Evolutionary conservation across 2,888 invertebrate genomes (phyloP), one percentile per base, ranked within the genome.

Genomic region (Nephrotoma appendiculata): DNA sequence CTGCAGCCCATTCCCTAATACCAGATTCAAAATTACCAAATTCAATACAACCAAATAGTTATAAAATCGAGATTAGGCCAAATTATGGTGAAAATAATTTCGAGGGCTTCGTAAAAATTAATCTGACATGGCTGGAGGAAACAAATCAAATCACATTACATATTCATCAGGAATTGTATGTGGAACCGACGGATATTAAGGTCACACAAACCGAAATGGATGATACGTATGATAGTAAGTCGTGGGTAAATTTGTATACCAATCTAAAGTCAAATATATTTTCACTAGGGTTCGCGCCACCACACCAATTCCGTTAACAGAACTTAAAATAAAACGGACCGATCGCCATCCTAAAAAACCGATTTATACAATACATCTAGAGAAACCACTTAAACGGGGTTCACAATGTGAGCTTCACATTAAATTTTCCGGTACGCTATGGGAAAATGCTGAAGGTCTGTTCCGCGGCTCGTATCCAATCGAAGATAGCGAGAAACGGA

Each of bases 71-170:
- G 87, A 89, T 96, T 9, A 93, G 95, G 87, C 96, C 96, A 0
- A 94, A 94, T 87, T 91, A 95, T 0, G 94, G 93, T 52, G 94
- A 95, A 86, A 94, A 93, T 0, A 92, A 93, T 11, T 96, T 95
- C 89, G 93, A 92, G 87, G 96, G 96, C 0, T 92, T 92, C 86
- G 94, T 96, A 0, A 92, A 92, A 88, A 96, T 96, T 88, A 94
- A 95, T 89, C 91, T 96, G 19, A 94, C 93, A 1, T 95, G 95
- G 93, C 91, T 93, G 41, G 92, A 93, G 86, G 93, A 93, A 7
- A 92, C 94, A 0, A 93, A 94, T 87, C 93, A 93, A 89, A 93
- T 96, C 86, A 93, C 92, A 0, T 90, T 96, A 0, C 95, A 96
- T 89, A 94, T 94, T 5, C 94, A 95, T 88, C 94, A 93, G 41